A percentile compares a stretch with the other conserved stretches of the same genome.
phyloP scores from a whole-genome alignment of 2,113 vertebrate species.

The Gila orcuttii region DNA sequence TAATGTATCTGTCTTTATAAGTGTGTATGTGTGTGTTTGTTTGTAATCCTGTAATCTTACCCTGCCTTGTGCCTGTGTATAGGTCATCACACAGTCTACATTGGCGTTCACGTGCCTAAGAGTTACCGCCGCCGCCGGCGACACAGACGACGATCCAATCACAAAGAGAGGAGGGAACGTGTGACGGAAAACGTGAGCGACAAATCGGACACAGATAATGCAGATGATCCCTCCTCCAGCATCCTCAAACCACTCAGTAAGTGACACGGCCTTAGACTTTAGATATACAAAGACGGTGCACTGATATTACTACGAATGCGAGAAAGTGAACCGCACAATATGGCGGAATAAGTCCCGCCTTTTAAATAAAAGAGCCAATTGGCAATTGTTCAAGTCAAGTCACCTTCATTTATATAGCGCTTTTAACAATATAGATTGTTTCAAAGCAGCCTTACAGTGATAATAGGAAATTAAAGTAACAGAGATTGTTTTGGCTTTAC shows the following conservation, averaged over 20 bases:
- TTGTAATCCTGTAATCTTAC: constrained; percentile 46
- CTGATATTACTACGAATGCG: too few species aligned
- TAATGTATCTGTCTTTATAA: not conserved
- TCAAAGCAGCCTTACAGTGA: too few species aligned
- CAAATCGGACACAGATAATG: constrained; percentile 86
- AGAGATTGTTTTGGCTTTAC: too few species aligned
- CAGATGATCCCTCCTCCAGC: constrained; percentile 80
- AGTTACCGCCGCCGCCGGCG: constrained; percentile 91
- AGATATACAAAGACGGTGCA: too few species aligned
- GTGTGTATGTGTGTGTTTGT: constrained; percentile 16
- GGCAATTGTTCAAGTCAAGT: too few species aligned
- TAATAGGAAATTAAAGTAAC: too few species aligned
- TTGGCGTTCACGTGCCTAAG: constrained; percentile 96
- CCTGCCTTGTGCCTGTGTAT: constrained; percentile 31
- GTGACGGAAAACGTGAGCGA: constrained; percentile 80
- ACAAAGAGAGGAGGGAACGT: constrained; percentile 89
- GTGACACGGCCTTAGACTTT: constrained; percentile 61
- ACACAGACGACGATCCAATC: constrained; percentile 85
- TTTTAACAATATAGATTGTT: too few species aligned
- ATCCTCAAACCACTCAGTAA: constrained; percentile 95
- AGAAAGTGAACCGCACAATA: too few species aligned
- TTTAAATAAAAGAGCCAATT: too few species aligned
- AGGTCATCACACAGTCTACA: constrained; percentile 98
- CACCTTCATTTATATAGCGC: too few species aligned
- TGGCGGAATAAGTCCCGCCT: too few species aligned